A percentile compares a stretch with the other conserved stretches of the same genome.
These are phyloP conservation scores for Lucinisca nassula DNA, from an alignment of 2,888 invertebrate genomes.

Conservation along the genomic window DNA sequence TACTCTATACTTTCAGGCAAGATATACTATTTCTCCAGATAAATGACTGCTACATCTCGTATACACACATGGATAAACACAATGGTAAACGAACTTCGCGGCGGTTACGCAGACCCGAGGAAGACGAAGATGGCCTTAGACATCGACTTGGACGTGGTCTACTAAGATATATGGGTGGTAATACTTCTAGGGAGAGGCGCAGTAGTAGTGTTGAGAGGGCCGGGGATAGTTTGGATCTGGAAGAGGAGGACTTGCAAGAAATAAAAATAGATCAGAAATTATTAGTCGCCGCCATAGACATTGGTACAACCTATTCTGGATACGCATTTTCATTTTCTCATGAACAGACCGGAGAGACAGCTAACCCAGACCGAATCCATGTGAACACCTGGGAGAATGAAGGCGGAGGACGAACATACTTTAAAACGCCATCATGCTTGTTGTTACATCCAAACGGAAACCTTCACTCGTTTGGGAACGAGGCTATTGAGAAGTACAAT, in stretches of 20 bases:
- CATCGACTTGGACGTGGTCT: background rate
- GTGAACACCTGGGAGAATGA: constrained; percentile 21
- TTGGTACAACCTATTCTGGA: constrained; percentile 39
- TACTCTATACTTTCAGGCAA: no score
- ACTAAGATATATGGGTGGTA: background rate
- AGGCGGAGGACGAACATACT: background rate
- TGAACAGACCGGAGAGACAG: background rate
- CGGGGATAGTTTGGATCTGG: background rate
- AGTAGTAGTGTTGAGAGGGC: background rate
- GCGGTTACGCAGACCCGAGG: background rate
- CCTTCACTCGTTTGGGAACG: constrained; percentile 33
- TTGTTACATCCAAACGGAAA: constrained; percentile 16
- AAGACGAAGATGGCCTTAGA: background rate
- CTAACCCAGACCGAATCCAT: constrained; percentile 19
- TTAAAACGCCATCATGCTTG: constrained; percentile 34
- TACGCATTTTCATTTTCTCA: constrained; percentile 42
- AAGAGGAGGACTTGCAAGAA: background rate
- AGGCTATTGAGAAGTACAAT: constrained; percentile 25
- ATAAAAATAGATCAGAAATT: background rate
- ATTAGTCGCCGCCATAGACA: constrained; percentile 32
- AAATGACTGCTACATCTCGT: no score
- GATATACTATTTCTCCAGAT: no score
- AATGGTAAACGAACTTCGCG: background rate
- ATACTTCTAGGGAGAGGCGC: background rate
- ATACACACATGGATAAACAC: background rate